Base-by-base conservation (phyloP, 2,888 invertebrate genomes). In the Drosophila merina region DNA sequence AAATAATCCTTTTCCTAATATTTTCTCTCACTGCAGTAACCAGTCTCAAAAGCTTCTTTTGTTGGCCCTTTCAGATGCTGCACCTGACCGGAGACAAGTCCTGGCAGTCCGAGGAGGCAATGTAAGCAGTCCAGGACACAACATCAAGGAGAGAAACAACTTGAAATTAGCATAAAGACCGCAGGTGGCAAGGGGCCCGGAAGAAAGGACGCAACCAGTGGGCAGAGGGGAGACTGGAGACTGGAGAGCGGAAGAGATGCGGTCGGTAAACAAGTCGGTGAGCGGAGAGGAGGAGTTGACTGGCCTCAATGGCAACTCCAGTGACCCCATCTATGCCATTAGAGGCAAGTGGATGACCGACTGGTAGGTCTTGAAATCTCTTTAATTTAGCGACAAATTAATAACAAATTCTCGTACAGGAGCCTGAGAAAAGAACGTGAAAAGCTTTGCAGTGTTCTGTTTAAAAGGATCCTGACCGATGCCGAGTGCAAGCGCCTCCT, bases 291-390 rank as follows among this genome's bases (percentile, higher is more conserved):
- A 75, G 48, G 75, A 84, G 26, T 52, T 92, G 73, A 95, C 94
- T 56, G 86, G 63, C 86, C 92, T 93, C 88, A 79, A 77, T 47
- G 75, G 74, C 31, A 95, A 95, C 91, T 93, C 94, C 77, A 93
- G 94, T 63, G 95, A 96, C 64, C 94, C 95, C 55, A 94, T 96
- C 79, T 96, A 94, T 90, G 94, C 95, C 72, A 95, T 96, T 76
- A 95, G 95, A 84, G 95, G 95, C 52, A 95, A 94, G 86, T 96
- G 95, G 91, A 95, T 96, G 79, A 94, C 94, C 66, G 95, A 96
- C 92, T 96, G 96, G 96, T 95, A 90, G 94, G 95, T 93, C 9
- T 8, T 44, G 10, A 38, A 31, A 4, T 25, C 12, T 6, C 12
- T 25, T 10, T 9, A 10, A 9, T 20, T 54, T 8, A 6, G n/a